These are phyloP conservation scores for Diaphora mendica DNA, from an alignment of 2,888 invertebrate genomes.

Conservation along the genomic window DNA sequence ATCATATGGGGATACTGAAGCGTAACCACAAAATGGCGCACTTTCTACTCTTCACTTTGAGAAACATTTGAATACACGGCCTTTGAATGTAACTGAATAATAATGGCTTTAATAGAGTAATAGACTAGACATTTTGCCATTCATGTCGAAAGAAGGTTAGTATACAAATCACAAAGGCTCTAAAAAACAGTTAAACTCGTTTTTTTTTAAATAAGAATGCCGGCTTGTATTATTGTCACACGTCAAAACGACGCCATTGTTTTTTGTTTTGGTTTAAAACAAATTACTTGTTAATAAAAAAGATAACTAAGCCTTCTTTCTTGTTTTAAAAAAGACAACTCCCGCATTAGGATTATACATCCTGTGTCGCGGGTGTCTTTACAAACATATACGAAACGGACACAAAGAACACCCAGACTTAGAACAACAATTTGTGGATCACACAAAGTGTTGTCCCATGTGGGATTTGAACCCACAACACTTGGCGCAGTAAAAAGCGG, in stretches of 20 bases:
- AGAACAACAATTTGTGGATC: too few relatives aligned
- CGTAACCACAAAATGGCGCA: constrained; percentile 53
- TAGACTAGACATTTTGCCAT: background rate
- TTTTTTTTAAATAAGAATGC: background rate
- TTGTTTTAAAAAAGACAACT: too few relatives aligned
- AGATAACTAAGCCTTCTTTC: too few relatives aligned
- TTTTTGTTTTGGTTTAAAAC: background rate
- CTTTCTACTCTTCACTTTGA: constrained; percentile 48
- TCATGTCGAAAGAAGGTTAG: background rate
- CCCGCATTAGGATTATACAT: too few relatives aligned
- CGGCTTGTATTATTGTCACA: background rate
- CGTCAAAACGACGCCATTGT: background rate
- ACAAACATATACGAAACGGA: too few relatives aligned
- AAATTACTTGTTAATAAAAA: too few relatives aligned
- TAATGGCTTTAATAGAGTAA: background rate
- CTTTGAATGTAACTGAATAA: constrained; percentile 3
- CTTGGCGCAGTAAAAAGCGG: too few relatives aligned
- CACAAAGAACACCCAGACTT: too few relatives aligned
- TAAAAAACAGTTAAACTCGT: background rate
- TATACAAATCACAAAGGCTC: background rate
- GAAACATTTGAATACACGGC: constrained; percentile 10
- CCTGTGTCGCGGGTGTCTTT: too few relatives aligned
- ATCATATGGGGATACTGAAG: constrained; percentile 52
- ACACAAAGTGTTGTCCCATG: too few relatives aligned
- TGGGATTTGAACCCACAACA: too few relatives aligned